phyloP scores from a whole-genome alignment of 1,140 invertebrate genomes.

The Trigoniulus corallinus region DNA sequence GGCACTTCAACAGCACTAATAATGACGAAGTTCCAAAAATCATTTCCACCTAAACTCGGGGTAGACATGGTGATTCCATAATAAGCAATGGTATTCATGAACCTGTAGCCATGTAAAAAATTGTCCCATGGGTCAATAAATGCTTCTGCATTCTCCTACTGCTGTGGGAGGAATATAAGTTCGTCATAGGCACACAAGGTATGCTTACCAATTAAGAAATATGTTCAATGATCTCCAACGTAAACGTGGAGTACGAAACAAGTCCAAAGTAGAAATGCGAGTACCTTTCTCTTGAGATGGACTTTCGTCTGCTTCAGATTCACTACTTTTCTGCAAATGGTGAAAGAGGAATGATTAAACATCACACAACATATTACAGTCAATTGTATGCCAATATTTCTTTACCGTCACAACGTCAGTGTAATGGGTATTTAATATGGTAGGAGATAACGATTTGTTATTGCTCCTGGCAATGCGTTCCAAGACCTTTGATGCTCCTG shows the following conservation, averaged over 20 bases:
- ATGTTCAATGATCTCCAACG: conserved; percentile 15
- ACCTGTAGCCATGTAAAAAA: conserved; percentile 8
- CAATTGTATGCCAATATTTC: neutral
- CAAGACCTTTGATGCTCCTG: conserved; percentile 10
- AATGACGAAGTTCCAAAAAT: conserved; percentile 21
- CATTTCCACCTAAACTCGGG: conserved; percentile 20
- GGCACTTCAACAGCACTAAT: conserved; percentile 8
- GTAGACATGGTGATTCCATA: conserved; percentile 24
- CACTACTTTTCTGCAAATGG: too few relatives aligned
- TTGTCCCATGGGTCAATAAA: neutral
- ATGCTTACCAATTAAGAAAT: conserved; percentile 15
- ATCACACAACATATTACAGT: neutral
- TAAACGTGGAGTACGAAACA: conserved; percentile 12
- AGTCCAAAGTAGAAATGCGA: conserved; percentile 5
- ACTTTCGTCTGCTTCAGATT: neutral
- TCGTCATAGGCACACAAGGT: neutral
- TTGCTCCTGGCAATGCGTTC: conserved; percentile 12
- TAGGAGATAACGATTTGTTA: conserved; percentile 7
- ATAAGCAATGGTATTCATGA: conserved; percentile 22
- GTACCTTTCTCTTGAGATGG: neutral
- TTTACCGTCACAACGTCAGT: neutral
- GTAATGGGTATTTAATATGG: neutral
- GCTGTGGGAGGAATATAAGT: too few relatives aligned
- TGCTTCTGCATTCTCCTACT: neutral
- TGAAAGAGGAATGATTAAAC: too few relatives aligned